Evolutionary conservation across 2,797 vertebrate genomes (phyloP), one percentile per base, ranked within the genome.

Genomic region (Chelmon rostratus): DNA sequence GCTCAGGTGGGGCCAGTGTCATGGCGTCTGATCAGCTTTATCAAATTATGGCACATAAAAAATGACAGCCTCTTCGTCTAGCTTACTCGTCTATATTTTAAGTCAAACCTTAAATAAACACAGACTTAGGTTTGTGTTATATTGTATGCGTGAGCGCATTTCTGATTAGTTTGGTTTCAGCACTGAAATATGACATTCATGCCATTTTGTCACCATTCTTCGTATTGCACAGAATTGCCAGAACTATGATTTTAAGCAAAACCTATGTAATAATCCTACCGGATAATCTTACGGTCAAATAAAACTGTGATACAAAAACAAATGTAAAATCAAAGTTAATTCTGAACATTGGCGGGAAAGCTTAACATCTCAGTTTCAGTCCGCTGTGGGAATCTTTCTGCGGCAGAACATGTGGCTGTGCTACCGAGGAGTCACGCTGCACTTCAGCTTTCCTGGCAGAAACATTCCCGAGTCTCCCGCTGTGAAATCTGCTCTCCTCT

Each of bases 81-180:
- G 67, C 38, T 71, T 72, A 75, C 10, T 61, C 10, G 0, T 83
- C 52, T 77, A 69, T 40, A 73, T 73, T 53, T 38, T 58, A 61
- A 78, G 53, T 75, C 65, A 71, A 84, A 71, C 53, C 46, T 76
- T 76, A 73, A 66, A 23, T 66, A 57, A 85, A 75, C 42, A 86
- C 37, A 73, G 33, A 86, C 53, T 56, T 72, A 46, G 42, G 54
- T 83, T 78, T 83, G 81, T 76, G 72, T 87, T 86, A 68, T 83
- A 77, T 76, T 52, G 28, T 62, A 67, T 73, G 58, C 46, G 44
- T 12, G 54, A 69, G 68, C 71, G 68, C 52, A 77, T 86, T 66
- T 88, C 62, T 61, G 73, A 87, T 91, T 86, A 87, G 88, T 93
- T 93, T 93, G 92, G 91, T 93, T 93, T 88, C 72, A 86, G 90